Conservation (phyloP, 2,797 vertebrate genomes). For the Bufotes viridis region DNA sequence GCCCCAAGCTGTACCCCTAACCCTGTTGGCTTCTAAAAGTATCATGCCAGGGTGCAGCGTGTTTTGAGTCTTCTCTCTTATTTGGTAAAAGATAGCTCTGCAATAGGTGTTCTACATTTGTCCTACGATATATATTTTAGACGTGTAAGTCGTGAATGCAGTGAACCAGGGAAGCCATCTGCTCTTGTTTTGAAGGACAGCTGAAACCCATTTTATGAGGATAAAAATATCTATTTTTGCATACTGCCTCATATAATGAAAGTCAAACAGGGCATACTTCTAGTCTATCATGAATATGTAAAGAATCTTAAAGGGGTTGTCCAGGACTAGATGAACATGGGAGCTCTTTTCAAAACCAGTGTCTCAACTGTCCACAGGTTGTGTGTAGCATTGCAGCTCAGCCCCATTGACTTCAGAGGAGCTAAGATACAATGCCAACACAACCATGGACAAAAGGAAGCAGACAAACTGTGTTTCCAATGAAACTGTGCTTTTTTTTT, state of each 20-base stretch:
- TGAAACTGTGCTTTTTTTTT: too few relatives aligned
- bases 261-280: background rate
- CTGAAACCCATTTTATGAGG: background rate
- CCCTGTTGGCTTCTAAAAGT: background rate
- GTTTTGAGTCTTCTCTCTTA: background rate
- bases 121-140: background rate
- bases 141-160: background rate
- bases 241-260: background rate
- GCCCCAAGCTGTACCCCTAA: too few relatives aligned
- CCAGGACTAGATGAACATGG: background rate
- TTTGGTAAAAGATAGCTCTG: background rate
- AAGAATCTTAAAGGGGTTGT: background rate
- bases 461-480: too few relatives aligned
- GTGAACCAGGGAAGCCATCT: background rate
- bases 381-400: too few relatives aligned
- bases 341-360: too few relatives aligned
- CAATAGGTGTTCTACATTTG: background rate
- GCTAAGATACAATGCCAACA: too few relatives aligned
- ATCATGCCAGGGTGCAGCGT: background rate
- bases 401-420: too few relatives aligned
- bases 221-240: background rate
- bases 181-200: constrained; percentile 1
- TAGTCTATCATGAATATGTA: background rate
- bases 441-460: too few relatives aligned
- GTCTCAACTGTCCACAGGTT: too few relatives aligned